These are phyloP conservation scores for Pemphigus obesinymphae DNA, from an alignment of 1,140 invertebrate genomes.

Conservation along the genomic window DNA sequence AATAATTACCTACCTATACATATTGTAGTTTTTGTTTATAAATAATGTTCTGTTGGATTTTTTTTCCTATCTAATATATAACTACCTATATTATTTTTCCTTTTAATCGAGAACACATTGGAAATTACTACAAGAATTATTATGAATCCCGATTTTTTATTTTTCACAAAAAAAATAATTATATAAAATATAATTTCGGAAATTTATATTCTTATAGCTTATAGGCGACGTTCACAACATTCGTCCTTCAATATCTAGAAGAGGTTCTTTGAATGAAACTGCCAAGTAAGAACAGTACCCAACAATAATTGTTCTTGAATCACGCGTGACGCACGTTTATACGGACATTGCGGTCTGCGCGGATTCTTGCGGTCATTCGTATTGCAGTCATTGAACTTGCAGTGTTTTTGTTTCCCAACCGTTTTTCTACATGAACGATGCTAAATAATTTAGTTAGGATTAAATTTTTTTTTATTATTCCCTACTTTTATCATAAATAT, in stretches of 20 bases:
- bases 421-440: conserved; percentile 39
- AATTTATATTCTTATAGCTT: not conserved
- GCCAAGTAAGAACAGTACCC: not conserved
- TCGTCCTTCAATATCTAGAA: not conserved
- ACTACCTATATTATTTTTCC: not conserved
- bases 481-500: not conserved
- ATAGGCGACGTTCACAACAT: not conserved
- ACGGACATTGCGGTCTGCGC: conserved; percentile 30
- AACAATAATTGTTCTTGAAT: conserved; percentile 10
- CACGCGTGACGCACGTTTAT: conserved; percentile 40
- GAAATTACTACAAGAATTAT: not conserved
- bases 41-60: not conserved
- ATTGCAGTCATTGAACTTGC: conserved; percentile 38
- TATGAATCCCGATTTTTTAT: not conserved
- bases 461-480: not conserved
- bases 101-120: not conserved
- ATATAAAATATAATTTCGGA: not conserved
- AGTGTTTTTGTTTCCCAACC: conserved; percentile 30
- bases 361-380: conserved; percentile 40
- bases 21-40: not conserved
- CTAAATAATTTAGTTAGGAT: conserved; percentile 39
- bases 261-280: not conserved
- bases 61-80: not conserved
- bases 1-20: not conserved
- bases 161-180: not conserved